Conservation (phyloP, 1,140 invertebrate genomes). For the Penaeus japonicus region DNA sequence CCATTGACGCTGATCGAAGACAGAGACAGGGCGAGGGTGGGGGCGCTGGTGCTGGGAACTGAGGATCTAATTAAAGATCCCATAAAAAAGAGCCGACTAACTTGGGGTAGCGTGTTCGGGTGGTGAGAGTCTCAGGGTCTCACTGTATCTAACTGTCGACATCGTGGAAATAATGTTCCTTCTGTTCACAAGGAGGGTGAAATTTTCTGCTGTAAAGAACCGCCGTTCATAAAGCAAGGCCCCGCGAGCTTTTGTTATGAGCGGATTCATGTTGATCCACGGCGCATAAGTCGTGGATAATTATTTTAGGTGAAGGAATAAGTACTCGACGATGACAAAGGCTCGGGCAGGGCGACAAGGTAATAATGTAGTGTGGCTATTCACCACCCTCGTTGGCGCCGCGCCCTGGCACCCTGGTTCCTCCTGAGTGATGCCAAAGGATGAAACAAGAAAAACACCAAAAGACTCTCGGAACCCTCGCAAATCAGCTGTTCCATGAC, state of each 20-base stretch:
- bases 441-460: background rate
- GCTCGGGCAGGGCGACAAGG: constrained; percentile 19
- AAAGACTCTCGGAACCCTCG: too few species aligned
- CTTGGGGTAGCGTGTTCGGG: too few species aligned
- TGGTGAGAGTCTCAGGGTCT: too few species aligned
- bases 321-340: constrained; percentile 19
- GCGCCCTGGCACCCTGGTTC: constrained; percentile 14
- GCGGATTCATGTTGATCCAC: background rate
- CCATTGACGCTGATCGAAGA: background rate
- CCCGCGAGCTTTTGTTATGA: background rate
- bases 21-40: background rate
- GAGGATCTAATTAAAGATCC: too few species aligned
- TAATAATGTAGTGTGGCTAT: constrained; percentile 20
- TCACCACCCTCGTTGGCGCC: constrained; percentile 35
- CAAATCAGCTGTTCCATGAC: too few species aligned
- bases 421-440: background rate
- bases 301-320: constrained; percentile 18
- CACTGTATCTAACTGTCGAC: too few species aligned
- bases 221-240: background rate
- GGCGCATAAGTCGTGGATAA: constrained; percentile 3
- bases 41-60: too few species aligned
- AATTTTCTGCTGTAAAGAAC: background rate
- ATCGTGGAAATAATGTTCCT: too few species aligned
- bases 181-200: too few species aligned
- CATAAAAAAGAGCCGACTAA: too few species aligned